Conservation (phyloP, 2,797 vertebrate genomes). For the Spinus olivaceus region DNA sequence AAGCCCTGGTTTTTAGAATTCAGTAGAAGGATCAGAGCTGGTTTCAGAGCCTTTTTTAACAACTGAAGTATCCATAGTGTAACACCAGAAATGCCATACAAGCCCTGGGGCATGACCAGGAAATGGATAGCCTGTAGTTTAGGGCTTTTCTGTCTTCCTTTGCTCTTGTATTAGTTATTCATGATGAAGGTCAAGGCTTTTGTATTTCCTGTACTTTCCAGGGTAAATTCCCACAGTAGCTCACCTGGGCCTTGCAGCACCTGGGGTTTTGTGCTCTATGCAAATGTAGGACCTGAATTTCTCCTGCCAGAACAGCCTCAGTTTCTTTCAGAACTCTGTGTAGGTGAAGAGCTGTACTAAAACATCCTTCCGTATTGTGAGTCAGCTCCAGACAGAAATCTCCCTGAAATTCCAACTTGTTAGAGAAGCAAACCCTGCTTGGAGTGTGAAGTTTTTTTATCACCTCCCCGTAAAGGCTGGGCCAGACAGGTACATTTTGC, state of each 20-base stretch:
- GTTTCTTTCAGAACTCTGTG: constrained; percentile 4
- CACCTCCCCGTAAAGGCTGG: not conserved
- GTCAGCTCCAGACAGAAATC: constrained; percentile 18
- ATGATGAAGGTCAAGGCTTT: not conserved
- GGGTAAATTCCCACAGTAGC: constrained; percentile 7
- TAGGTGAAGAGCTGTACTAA: constrained; percentile 15
- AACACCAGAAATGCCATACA: not conserved
- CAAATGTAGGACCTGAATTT: constrained; percentile 10
- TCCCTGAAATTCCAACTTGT: constrained; percentile 9
- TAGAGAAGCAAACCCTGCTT: not conserved
- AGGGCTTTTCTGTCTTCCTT: not conserved
- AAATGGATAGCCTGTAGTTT: not conserved
- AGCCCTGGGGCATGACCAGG: not conserved
- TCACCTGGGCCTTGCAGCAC: not conserved
- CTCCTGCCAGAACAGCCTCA: not conserved
- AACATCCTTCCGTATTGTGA: not conserved
- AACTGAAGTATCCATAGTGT: not conserved
- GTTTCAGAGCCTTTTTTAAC: not conserved
- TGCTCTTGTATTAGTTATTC: not conserved
- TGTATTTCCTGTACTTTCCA: constrained; percentile 19
- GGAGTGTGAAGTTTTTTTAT: not conserved
- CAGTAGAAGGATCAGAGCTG: not conserved
- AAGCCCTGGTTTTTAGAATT: not conserved
- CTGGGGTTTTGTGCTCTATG: constrained; percentile 8
- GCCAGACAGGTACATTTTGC: constrained; percentile 4